Evolutionary conservation across 2,797 vertebrate genomes (phyloP).

Genomic region (Coilia nasus): DNA sequence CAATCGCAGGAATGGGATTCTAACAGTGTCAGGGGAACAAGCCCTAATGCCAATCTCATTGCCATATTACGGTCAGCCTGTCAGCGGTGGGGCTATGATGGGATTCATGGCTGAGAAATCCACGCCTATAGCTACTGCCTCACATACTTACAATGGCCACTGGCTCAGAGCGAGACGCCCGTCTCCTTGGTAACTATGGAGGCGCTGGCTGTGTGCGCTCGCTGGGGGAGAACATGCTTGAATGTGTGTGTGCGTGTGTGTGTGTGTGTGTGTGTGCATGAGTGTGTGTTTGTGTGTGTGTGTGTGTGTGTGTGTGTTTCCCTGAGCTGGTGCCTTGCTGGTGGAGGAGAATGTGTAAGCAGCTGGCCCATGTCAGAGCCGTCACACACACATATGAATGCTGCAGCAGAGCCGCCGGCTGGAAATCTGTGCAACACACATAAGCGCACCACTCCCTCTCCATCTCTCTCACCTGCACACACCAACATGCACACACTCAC

Average conservation of each 20-base stretch:
- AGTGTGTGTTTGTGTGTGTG: slow-evolving; percentile 41
- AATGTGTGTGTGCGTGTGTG: background rate
- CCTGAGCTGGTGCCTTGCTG: slow-evolving; percentile 28
- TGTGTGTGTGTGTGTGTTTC: slow-evolving; percentile 30
- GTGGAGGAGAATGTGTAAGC: slow-evolving; percentile 31
- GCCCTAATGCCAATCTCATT: background rate
- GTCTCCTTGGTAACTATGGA: slow-evolving; percentile 62
- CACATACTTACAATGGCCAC: slow-evolving; percentile 47
- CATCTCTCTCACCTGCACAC: background rate
- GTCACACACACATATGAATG: slow-evolving; percentile 60
- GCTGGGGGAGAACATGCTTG: background rate
- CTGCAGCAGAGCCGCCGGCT: slow-evolving; percentile 35
- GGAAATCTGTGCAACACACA: slow-evolving; percentile 17
- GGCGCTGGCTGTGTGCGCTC: slow-evolving; percentile 41
- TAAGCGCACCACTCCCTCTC: background rate
- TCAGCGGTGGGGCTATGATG: background rate
- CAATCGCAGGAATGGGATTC: background rate
- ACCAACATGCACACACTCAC: background rate
- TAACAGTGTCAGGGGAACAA: background rate
- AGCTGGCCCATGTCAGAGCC: slow-evolving; percentile 27
- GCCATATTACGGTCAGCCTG: background rate
- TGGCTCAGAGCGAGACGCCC: slow-evolving; percentile 35
- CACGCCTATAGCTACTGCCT: slow-evolving; percentile 18
- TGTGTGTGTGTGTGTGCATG: slow-evolving; percentile 6
- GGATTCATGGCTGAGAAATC: background rate